Base-by-base conservation (phyloP, 1,140 invertebrate species). In the Cyrtorhinus lividipennis region DNA sequence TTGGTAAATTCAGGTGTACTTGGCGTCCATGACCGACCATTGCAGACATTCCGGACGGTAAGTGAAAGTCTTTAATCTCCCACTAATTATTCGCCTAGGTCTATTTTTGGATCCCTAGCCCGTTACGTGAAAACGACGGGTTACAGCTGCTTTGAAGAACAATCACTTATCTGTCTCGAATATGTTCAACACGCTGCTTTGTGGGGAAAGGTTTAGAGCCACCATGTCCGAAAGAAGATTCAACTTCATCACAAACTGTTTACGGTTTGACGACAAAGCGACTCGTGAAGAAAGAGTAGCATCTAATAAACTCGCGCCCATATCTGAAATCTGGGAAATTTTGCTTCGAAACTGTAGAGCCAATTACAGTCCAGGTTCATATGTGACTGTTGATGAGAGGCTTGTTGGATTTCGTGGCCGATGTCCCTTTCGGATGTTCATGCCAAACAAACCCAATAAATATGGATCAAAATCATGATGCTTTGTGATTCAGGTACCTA, bases 341-440 rank as follows among this genome's bases (percentile, higher is more conserved):
- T 56, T 69, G 13, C 63, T 69, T 45, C 46, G 65, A 5, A 71
- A 71, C 23, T 70, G 68, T 68, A 67, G 68, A 62, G 59, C 45
- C 15, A 20, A 56, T 18, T 73, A 71, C 64, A 64, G 62, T n/a
- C 63, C 69, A 8, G 66, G 70, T 23, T 25, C 63, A 48, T 68
- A 68, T 59, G 59, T 68, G 0, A 68, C 67, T 24, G 67, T 74
- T 48, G 72, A 75, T 66, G 72, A 76, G 66, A 68, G 70, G 25
- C 65, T 76, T 5, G 60, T 76, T 1, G 59, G 67, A 24, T 77
- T 77, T 69, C 61, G 73, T 44, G 75, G 73, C 12, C 44, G 69
- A 12, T 75, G 72, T 62, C 64, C 63, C 30, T 74, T 76, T 59
- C 64, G 68, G 26, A 71, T 74, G 64, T 78, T 76, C 64, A 77